Evolutionary conservation across 2,113 vertebrate species (phyloP).

Genomic region (Pyxicephalus adspersus): DNA sequence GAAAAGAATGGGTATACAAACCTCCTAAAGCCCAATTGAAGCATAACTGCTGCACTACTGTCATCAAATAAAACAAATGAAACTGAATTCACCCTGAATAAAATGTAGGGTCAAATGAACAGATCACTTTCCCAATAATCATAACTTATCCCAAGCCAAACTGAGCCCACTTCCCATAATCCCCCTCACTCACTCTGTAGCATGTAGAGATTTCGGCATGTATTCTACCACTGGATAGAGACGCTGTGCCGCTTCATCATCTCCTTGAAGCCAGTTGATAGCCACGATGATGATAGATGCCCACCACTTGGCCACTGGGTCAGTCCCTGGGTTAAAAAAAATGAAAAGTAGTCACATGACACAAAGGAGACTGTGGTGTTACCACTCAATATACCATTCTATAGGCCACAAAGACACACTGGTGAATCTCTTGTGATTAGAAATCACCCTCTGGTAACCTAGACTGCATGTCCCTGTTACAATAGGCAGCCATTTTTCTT

Average conservation of each 20-base stretch:
- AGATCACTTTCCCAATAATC: too few species aligned
- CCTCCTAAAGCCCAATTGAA: not conserved
- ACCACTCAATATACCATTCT: too few species aligned
- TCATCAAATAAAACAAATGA: not conserved
- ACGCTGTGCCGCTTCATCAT: conserved; percentile 86
- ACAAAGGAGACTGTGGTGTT: not conserved
- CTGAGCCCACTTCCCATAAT: not conserved
- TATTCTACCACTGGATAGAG: conserved; percentile 90
- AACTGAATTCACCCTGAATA: not conserved
- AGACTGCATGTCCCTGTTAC: not conserved
- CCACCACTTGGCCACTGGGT: conserved; percentile 96
- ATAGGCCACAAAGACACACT: not conserved
- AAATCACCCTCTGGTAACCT: not conserved
- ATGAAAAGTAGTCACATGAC: not conserved
- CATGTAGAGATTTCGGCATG: conserved; percentile 85
- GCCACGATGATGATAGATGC: conserved; percentile 85
- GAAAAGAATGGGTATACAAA: not conserved
- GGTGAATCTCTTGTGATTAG: too few species aligned
- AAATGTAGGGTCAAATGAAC: too few species aligned
- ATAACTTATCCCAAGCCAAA: too few species aligned
- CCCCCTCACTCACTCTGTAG: conserved; percentile 79
- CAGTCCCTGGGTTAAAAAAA: conserved; percentile 80
- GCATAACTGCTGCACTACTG: not conserved
- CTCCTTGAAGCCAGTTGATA: conserved; percentile 91
- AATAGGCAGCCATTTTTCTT: not conserved